Evolutionary conservation across 2,888 invertebrate genomes (phyloP).

Genomic region (Sarcophaga variegata): DNA sequence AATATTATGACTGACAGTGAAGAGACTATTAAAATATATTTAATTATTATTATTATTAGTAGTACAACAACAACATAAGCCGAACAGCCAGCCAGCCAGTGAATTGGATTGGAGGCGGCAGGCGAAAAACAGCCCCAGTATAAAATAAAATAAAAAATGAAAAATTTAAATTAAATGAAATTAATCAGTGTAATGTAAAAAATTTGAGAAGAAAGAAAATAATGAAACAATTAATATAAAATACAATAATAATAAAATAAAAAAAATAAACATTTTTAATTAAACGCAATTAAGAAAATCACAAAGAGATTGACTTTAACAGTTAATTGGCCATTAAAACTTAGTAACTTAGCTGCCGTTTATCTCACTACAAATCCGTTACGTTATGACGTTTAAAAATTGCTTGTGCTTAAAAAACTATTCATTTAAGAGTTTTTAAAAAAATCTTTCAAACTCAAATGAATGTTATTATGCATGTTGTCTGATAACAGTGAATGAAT

Average conservation of each 20-base stretch:
- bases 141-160: background rate
- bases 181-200: background rate
- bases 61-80: conserved; percentile 54
- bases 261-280: background rate
- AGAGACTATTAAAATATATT: conserved; percentile 9
- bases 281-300: background rate
- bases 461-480: too few species aligned
- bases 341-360: too few species aligned
- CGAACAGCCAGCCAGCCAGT: conserved; percentile 22
- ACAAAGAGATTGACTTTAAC: too few species aligned
- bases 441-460: too few species aligned
- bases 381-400: too few species aligned
- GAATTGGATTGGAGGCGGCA: background rate
- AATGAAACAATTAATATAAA: background rate
- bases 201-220: background rate
- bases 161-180: conserved; percentile 11
- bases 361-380: too few species aligned
- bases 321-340: too few species aligned
- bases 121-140: background rate
- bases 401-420: background rate
- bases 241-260: background rate
- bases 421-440: background rate
- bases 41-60: conserved; percentile 19
- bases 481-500: too few species aligned
- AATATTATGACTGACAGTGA: background rate